A percentile compares a stretch with the other conserved stretches of the same genome.
Evolutionary conservation across 2,888 invertebrate genomes (phyloP).

Genomic region (Chloroclysta siterata): DNA sequence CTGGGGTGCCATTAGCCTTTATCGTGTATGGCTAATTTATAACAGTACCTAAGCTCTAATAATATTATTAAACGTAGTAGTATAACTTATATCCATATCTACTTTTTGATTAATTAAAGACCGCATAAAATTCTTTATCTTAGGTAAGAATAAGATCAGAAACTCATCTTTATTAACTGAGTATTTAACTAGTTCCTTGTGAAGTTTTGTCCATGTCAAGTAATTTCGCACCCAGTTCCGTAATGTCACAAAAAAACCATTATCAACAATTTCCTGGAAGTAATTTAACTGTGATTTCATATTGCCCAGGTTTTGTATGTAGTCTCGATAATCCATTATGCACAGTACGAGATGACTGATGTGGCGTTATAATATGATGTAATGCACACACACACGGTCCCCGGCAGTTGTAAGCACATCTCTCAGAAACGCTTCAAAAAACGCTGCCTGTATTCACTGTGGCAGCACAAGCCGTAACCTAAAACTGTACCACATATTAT

Average conservation of each 20-base stretch:
- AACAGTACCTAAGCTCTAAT: too few relatives aligned
- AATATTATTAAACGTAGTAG: too few relatives aligned
- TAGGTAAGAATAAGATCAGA: too few relatives aligned
- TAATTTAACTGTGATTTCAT: slow-evolving; percentile 20
- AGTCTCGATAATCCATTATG: slow-evolving; percentile 18
- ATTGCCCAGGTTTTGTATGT: slow-evolving; percentile 13
- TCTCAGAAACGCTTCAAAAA: too few relatives aligned
- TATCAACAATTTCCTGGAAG: slow-evolving; percentile 25
- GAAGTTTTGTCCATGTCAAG: not conserved
- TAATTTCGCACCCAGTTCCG: not conserved
- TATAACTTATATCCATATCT: not conserved
- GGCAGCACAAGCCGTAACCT: not conserved
- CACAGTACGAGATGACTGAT: slow-evolving; percentile 9
- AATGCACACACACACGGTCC: not conserved
- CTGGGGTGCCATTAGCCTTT: slow-evolving; percentile 18
- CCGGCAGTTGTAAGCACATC: too few relatives aligned
- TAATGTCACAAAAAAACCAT: slow-evolving; percentile 14
- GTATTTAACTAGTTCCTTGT: not conserved
- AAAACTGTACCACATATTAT: slow-evolving; percentile 3
- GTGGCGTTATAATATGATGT: not conserved
- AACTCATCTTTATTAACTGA: not conserved
- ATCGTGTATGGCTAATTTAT: slow-evolving; percentile 3
- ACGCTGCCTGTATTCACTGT: not conserved
- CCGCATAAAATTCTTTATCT: too few relatives aligned
- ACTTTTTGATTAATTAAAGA: too few relatives aligned